These are phyloP conservation scores for Atta cephalotes DNA, from an alignment of 1,140 invertebrate genomes.

Conservation along the genomic window DNA sequence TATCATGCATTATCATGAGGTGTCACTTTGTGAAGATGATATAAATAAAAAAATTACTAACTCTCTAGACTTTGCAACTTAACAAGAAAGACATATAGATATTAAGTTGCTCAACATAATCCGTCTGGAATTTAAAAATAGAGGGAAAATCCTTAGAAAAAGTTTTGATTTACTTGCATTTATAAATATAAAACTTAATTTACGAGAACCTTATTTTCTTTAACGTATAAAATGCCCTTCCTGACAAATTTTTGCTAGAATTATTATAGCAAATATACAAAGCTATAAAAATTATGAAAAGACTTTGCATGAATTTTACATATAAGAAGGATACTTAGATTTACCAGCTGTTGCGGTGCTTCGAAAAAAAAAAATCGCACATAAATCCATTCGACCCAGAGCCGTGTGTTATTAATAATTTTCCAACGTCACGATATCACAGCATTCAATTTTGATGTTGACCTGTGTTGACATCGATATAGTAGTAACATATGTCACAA, in stretches of 20 bases:
- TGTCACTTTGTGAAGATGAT: neutral
- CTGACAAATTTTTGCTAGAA: neutral
- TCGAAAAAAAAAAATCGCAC: conserved; percentile 12
- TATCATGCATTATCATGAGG: neutral
- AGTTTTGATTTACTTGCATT: conserved; percentile 16
- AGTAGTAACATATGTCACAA: conserved; percentile 54
- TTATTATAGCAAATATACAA: neutral
- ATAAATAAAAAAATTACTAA: neutral
- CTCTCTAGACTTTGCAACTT: neutral
- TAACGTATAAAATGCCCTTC: conserved; percentile 11
- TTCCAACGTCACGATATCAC: conserved; percentile 30
- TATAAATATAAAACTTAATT: conserved; percentile 21
- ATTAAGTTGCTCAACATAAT: neutral
- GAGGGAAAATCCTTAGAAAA: neutral
- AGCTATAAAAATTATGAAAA: conserved; percentile 2
- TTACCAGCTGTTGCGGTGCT: neutral
- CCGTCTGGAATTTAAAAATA: neutral
- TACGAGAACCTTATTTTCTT: neutral
- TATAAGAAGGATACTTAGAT: neutral
- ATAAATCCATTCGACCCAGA: conserved; percentile 35
- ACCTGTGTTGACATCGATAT: conserved; percentile 44
- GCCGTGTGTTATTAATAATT: neutral
- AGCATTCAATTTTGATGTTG: conserved; percentile 47
- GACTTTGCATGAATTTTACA: neutral
- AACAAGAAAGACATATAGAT: conserved; percentile 1